Evolutionary conservation across 1,140 invertebrate species (phyloP).

Genomic region (Drosophila rufa): DNA sequence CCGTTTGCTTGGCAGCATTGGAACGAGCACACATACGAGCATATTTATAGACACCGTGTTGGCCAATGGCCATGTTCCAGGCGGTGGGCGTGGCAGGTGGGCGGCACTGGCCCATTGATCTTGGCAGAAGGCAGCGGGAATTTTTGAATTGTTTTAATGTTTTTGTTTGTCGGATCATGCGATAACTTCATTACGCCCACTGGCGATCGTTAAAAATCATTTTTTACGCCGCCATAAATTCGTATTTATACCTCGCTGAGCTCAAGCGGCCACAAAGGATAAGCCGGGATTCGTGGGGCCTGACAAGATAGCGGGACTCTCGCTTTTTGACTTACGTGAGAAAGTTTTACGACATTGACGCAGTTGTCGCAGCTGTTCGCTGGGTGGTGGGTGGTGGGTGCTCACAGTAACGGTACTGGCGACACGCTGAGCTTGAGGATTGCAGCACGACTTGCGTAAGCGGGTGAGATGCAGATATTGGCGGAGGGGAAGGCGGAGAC

Average conservation of each 20-base stretch:
- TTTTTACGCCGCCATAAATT: constrained; percentile 48
- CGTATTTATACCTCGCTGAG: constrained; percentile 37
- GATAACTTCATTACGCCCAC: constrained; percentile 43
- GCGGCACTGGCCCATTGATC: constrained; percentile 23
- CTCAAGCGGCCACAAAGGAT: constrained; percentile 30
- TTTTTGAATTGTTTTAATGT: constrained; percentile 33
- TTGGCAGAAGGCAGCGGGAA: constrained; percentile 13
- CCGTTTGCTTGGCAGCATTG: constrained; percentile 8
- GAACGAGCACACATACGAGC: neutral
- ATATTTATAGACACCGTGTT: constrained; percentile 23
- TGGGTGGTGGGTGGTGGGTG: constrained; percentile 8
- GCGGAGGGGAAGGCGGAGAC: constrained; percentile 3
- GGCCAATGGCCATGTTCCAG: constrained; percentile 7
- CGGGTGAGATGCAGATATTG: constrained; percentile 20
- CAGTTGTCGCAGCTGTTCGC: constrained; percentile 45
- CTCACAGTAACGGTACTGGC: constrained; percentile 66
- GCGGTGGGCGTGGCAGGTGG: constrained; percentile 11
- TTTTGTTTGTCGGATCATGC: constrained; percentile 40
- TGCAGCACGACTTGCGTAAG: constrained; percentile 67
- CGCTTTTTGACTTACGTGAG: constrained; percentile 76
- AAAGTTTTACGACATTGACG: constrained; percentile 77
- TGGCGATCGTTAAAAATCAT: constrained; percentile 40
- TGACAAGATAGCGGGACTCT: constrained; percentile 54
- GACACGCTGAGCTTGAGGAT: constrained; percentile 59
- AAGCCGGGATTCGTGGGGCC: constrained; percentile 26